A percentile compares a stretch with the other conserved stretches of the same genome.
Evolutionary conservation across 2,797 vertebrate genomes (phyloP).

Genomic region (Mus spretus): DNA sequence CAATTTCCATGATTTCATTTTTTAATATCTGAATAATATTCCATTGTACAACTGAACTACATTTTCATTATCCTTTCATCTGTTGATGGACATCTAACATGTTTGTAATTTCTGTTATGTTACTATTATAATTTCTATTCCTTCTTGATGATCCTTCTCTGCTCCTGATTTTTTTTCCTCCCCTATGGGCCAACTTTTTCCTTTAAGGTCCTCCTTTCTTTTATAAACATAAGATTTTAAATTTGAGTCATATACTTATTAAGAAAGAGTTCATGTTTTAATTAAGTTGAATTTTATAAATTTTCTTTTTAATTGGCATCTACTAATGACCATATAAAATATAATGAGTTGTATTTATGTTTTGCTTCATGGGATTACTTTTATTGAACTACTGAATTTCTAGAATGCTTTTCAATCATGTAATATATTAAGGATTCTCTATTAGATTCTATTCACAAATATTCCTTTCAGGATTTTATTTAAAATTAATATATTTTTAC

Average conservation of each 20-base stretch:
- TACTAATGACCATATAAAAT: background rate
- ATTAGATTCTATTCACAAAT: conserved; percentile 40
- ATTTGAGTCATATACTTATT: conserved; percentile 46
- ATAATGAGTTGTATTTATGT: background rate
- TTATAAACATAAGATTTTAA: conserved; percentile 9
- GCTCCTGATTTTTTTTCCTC: background rate
- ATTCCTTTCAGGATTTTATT: background rate
- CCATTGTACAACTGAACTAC: background rate
- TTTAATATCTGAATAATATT: background rate
- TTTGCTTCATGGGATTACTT: background rate
- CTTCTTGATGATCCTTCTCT: background rate
- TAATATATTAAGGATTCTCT: background rate
- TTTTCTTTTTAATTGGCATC: background rate
- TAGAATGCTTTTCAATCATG: conserved; percentile 1
- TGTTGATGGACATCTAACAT: background rate
- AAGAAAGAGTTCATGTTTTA: conserved; percentile 12
- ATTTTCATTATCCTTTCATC: background rate
- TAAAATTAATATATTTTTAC: conserved; percentile 1
- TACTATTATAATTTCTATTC: background rate
- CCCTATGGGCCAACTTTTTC: too few relatives aligned
- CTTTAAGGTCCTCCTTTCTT: background rate
- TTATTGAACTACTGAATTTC: conserved; percentile 7
- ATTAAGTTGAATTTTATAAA: conserved; percentile 57
- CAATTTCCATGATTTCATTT: background rate
- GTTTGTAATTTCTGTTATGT: background rate